Evolutionary conservation across 2,797 vertebrate genomes (phyloP), one percentile per base, ranked within the genome.

Genomic region (Gila robusta): DNA sequence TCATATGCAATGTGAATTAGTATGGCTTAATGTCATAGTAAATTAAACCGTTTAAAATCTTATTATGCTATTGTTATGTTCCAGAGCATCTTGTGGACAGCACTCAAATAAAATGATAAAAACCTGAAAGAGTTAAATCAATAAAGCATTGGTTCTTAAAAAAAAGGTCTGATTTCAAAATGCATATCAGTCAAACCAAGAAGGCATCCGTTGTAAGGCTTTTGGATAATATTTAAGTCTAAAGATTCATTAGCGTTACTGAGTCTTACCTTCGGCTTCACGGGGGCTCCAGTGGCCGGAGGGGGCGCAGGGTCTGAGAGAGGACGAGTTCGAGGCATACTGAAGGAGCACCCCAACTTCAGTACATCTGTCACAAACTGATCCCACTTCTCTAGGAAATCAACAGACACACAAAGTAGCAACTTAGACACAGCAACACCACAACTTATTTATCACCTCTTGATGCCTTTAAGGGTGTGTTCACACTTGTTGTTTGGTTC

Each of bases 301-400:
- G 10, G 98, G 98, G 23, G 95, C 95, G 1, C 98, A 99, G 21
- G 98, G 98, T 91, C 98, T 96, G 0, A 98, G 98, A 0, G 98
- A 99, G 0, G 98, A 99, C 23, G 98, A 97, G 35, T 98, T 98
- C 91, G 96, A 96, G 83, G 98, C 98, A 0, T 98, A 99, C 59
- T 99, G 98, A 85, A 98, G 95, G 83, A 99, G 94, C 90, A 97
- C 95, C 91, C 95, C 95, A 89, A 96, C 96, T 91, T 99, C 98
- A 0, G 93, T 95, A 88, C 98, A 99, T 93, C 97, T 96, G 89
- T 98, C 96, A 93, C 98, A 99, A 87, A 97, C 95, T 95, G 97
- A 98, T 99, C 98, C 98, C 97, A 98, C 95, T 98, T 99, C 98
- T 99, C 98, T 99, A 99, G 97, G 96, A 98, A 97, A 97, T 96